phyloP scores from a whole-genome alignment of 2,113 vertebrate genomes.

The Leptosomus discolor region DNA sequence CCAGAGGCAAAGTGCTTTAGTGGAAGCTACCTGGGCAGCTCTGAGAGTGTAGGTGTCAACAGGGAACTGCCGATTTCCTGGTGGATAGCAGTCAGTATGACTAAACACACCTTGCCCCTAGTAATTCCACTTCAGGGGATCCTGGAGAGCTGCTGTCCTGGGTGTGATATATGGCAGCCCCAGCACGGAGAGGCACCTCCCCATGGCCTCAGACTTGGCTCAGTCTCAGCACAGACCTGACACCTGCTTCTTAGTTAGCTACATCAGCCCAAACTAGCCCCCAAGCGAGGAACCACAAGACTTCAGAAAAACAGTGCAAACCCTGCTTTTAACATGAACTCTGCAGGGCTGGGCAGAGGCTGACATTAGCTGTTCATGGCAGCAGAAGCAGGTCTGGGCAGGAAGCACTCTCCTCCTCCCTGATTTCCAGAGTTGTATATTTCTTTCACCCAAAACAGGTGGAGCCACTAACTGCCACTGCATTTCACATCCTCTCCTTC shows the following conservation, averaged over 20 bases:
- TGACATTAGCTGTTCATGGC: rapidly evolving
- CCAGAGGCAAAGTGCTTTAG: not conserved
- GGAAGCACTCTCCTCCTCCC: not conserved
- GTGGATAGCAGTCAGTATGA: not conserved
- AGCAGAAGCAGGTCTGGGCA: not conserved
- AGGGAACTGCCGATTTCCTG: not conserved
- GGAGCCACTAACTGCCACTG: not conserved
- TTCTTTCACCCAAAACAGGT: not conserved
- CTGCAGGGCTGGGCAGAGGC: not conserved
- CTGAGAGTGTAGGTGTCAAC: not conserved
- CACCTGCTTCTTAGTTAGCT: not conserved
- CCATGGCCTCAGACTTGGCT: not conserved
- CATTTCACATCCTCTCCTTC: not conserved
- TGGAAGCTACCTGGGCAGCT: not conserved
- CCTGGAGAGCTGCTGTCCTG: not conserved
- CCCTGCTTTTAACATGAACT: not conserved
- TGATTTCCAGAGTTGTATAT: not conserved
- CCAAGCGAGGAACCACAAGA: not conserved
- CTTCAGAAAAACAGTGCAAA: not conserved
- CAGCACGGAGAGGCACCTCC: rapidly evolving
- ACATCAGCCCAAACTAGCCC: not conserved
- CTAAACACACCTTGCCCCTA: not conserved
- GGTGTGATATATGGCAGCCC: not conserved
- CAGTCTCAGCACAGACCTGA: not conserved
- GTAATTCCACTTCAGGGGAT: not conserved